Conservation (phyloP, 37 sponge, comb jelly and placozoan species). For the Agelas oroides region DNA sequence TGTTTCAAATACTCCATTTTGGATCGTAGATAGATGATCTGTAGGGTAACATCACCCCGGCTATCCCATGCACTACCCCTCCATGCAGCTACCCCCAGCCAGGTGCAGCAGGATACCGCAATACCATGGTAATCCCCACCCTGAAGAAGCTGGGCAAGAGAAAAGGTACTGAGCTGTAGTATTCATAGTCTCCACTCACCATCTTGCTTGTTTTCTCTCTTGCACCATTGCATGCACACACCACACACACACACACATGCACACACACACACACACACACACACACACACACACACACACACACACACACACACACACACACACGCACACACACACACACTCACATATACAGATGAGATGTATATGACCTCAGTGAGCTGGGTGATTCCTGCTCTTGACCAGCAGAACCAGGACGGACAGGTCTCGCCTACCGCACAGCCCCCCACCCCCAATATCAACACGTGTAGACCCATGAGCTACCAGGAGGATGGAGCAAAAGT, state of each 20-base stretch:
- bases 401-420: slow-evolving; percentile 9
- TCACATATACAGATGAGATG: slow-evolving; percentile 58
- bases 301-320: too few relatives aligned
- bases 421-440: slow-evolving; percentile 1
- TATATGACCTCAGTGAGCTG: slow-evolving; percentile 66
- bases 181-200: too few relatives aligned
- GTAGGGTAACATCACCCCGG: background rate
- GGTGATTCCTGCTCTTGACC: slow-evolving; percentile 39
- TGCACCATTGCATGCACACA: too few relatives aligned
- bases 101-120: slow-evolving; percentile 59
- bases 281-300: too few relatives aligned
- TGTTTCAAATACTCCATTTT: too few relatives aligned
- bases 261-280: too few relatives aligned
- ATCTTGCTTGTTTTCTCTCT: too few relatives aligned
- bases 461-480: slow-evolving; percentile 81
- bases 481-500: slow-evolving; percentile 89
- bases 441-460: slow-evolving; percentile 69
- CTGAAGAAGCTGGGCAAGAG: slow-evolving; percentile 43
- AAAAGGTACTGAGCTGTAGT: slow-evolving; percentile 43
- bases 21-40: too few relatives aligned
- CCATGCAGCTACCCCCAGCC: slow-evolving; percentile 10
- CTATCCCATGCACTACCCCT: background rate
- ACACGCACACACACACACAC: too few relatives aligned
- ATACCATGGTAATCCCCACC: slow-evolving; percentile 60
- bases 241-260: too few relatives aligned